Conservation (phyloP, 2,888 invertebrate species). For the Nomada flava region DNA sequence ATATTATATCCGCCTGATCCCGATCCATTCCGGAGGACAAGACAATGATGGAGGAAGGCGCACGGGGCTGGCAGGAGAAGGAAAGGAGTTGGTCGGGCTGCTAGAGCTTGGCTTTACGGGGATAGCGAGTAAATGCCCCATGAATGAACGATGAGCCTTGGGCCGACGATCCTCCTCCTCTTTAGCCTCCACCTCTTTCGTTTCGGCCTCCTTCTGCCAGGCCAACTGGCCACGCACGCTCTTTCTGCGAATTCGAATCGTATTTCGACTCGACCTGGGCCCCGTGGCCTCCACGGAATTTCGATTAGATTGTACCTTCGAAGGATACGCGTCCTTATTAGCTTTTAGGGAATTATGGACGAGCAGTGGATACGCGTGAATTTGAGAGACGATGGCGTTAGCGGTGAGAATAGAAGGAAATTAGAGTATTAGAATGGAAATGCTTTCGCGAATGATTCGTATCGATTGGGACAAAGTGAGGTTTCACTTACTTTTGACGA, state of each 20-base stretch:
- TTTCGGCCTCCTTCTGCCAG: slow-evolving; percentile 44
- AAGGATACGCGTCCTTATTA: slow-evolving; percentile 72
- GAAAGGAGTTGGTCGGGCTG: slow-evolving; percentile 42
- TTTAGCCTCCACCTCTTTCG: slow-evolving; percentile 28
- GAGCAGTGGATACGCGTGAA: neutral
- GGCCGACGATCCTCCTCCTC: slow-evolving; percentile 64
- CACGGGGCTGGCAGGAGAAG: slow-evolving; percentile 55
- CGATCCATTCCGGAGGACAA: slow-evolving; percentile 80
- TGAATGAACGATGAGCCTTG: slow-evolving; percentile 83
- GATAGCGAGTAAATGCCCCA: slow-evolving; percentile 83
- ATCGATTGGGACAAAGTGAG: too few species aligned
- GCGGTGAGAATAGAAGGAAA: neutral
- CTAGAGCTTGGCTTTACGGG: slow-evolving; percentile 79
- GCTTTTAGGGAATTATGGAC: slow-evolving; percentile 65
- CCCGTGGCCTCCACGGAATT: slow-evolving; percentile 71
- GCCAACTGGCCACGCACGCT: slow-evolving; percentile 27
- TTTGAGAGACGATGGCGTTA: neutral
- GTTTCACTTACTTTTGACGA: too few species aligned
- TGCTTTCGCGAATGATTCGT: too few species aligned
- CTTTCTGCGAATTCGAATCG: slow-evolving; percentile 77
- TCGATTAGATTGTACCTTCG: slow-evolving; percentile 72
- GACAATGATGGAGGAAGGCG: slow-evolving; percentile 77
- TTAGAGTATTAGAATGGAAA: too few species aligned
- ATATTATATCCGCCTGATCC: slow-evolving; percentile 80
- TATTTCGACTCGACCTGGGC: slow-evolving; percentile 75